These are phyloP conservation scores for Drosophila setosimentum DNA, from an alignment of 2,888 invertebrate species.

Conservation along the genomic window DNA sequence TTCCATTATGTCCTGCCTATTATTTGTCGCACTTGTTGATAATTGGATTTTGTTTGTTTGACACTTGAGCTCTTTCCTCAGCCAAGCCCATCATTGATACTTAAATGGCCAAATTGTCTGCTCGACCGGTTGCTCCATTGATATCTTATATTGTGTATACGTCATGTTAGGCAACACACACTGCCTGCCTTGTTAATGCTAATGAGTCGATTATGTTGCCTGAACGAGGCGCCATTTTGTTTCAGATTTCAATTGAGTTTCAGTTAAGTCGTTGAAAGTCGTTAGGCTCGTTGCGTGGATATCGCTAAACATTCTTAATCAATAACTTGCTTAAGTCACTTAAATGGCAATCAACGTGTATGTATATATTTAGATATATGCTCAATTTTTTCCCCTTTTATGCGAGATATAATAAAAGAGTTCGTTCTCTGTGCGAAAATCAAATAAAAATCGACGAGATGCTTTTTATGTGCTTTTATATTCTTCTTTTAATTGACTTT, in stretches of 20 bases:
- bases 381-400: conserved; percentile 33
- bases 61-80: conserved; percentile 28
- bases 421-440: conserved; percentile 34
- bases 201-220: conserved; percentile 61
- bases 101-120: conserved; percentile 25
- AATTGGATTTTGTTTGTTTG: conserved; percentile 69
- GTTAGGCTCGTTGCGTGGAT: conserved; percentile 61
- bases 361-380: background rate
- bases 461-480: conserved; percentile 22
- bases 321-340: conserved; percentile 62
- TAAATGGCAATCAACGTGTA: conserved; percentile 72
- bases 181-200: conserved; percentile 47
- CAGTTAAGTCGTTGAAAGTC: conserved; percentile 71
- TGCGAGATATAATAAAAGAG: conserved; percentile 47
- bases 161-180: conserved; percentile 22
- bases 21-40: conserved; percentile 63
- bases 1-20: conserved; percentile 29
- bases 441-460: conserved; percentile 39
- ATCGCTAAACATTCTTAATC: conserved; percentile 38
- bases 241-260: conserved; percentile 66
- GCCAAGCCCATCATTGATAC: background rate
- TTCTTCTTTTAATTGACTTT: conserved; percentile 66
- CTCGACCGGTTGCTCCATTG: background rate
- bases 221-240: conserved; percentile 41
- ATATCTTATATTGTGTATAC: conserved; percentile 50